Evolutionary conservation across 1,140 invertebrate genomes (phyloP), one percentile per base, ranked within the genome.

Genomic region (Mizuhopecten yessoensis): DNA sequence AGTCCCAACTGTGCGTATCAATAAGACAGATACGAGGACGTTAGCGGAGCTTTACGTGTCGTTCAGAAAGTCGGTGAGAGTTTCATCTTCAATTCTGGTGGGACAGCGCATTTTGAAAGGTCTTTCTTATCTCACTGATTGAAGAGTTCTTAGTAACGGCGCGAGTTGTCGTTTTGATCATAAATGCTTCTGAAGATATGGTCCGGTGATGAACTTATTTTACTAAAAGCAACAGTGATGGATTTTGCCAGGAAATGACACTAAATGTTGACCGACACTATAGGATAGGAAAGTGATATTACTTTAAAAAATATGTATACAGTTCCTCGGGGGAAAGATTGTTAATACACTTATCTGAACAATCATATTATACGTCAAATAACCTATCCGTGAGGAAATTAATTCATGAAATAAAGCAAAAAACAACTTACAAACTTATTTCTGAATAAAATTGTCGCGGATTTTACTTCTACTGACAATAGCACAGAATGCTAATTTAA

Each of bases 51-150:
- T 75, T 29, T 5, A 29, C 57, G 5, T 75, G 9, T 75, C 57
- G 29, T 75, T 13, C n/a, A 29, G 11, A 9, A n/a, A n/a, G 9
- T 2, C n/a, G 17, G n/a, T 17, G 57, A 75, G n/a, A 75, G 15
- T 29, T 75, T 75, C 57, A 75, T 29, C 29, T 75, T 9, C 57
- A n/a, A 75, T 75, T 75, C 57, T 5, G 23, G 9, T 29, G n/a
- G 23, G n/a, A 29, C 57, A 75, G 57, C 5, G 0, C 57, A 29
- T 29, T n/a, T 75, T 75, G 57, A 75, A 45, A 45, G 42, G 42
- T 45, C 57, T 75, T 75, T 75, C 57, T 75, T 75, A 75, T 75
- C 57, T 75, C 57, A 23, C 57, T 75, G 57, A 75, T 75, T 75
- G 57, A 75, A 75, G 57, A 75, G 57, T 75, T 75, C 57, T 75